phyloP scores from a whole-genome alignment of 1,140 invertebrate genomes.

The Conus betulinus region DNA sequence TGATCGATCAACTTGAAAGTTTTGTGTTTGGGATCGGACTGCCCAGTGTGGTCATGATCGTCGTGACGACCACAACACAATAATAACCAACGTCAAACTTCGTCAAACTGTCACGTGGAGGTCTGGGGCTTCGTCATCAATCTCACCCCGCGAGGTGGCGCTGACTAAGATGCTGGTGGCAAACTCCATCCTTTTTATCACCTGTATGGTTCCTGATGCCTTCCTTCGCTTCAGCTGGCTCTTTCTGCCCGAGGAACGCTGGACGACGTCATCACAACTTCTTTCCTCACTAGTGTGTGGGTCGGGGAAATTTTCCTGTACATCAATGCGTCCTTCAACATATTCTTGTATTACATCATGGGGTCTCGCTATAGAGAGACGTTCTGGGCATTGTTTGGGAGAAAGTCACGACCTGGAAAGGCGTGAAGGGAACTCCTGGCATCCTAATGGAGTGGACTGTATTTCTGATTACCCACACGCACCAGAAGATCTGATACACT shows the following conservation, averaged over 20 bases:
- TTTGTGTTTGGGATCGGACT: neutral
- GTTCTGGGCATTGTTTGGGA: neutral
- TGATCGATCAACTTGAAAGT: neutral
- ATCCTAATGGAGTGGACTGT: no score
- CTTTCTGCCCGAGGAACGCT: neutral
- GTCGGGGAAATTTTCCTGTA: neutral
- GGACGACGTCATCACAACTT: neutral
- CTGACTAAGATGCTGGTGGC: constrained; percentile 18
- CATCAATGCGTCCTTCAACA: constrained; percentile 4
- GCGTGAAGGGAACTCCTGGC: no score
- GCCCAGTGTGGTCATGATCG: neutral
- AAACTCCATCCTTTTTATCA: constrained; percentile 2
- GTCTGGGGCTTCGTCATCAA: neutral
- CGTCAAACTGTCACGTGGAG: neutral
- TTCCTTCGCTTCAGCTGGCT: neutral
- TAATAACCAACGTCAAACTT: neutral
- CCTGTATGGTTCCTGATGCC: neutral
- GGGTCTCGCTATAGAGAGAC: neutral
- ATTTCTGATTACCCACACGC: no score
- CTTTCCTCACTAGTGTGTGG: neutral
- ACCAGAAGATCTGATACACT: no score
- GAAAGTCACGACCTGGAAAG: no score
- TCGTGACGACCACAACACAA: neutral
- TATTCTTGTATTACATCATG: neutral
- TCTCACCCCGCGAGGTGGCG: neutral